Conservation (phyloP, 64 coral and sea anemone species). For the Acropora yongei region DNA sequence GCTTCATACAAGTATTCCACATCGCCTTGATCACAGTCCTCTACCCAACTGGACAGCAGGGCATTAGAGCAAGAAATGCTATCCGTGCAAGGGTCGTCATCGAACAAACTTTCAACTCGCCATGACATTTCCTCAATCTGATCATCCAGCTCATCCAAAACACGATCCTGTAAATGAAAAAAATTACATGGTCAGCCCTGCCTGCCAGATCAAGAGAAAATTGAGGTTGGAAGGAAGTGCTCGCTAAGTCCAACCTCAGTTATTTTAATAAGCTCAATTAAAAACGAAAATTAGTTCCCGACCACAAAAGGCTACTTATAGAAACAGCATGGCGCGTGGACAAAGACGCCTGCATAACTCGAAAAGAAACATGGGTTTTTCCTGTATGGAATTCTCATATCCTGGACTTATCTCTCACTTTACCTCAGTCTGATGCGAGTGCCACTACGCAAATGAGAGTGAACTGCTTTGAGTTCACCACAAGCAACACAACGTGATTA, state of each 20-base stretch:
- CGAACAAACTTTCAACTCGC: conserved; percentile 38
- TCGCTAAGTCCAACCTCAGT: too few species aligned
- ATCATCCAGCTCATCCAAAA: conserved; percentile 54
- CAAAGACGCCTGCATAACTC: neutral
- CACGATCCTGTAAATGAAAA: conserved; percentile 46
- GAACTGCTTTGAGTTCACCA: too few species aligned
- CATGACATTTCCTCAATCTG: conserved; percentile 53
- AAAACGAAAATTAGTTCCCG: too few species aligned
- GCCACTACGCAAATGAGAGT: too few species aligned
- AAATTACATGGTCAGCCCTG: neutral
- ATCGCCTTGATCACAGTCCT: conserved; percentile 15
- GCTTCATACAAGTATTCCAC: conserved; percentile 58
- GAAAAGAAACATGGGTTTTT: neutral
- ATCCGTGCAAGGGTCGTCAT: neutral
- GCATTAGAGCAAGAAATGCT: neutral
- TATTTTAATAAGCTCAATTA: too few species aligned
- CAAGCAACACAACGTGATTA: too few species aligned
- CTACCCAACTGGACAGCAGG: neutral
- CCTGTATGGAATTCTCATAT: neutral
- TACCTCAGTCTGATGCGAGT: too few species aligned
- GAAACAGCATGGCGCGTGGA: too few species aligned
- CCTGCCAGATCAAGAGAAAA: too few species aligned
- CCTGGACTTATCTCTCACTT: neutral
- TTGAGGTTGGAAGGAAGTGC: too few species aligned
- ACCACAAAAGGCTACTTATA: too few species aligned